phyloP scores from a whole-genome alignment of 2,797 vertebrate species.

The Halcyon chelicuti region DNA sequence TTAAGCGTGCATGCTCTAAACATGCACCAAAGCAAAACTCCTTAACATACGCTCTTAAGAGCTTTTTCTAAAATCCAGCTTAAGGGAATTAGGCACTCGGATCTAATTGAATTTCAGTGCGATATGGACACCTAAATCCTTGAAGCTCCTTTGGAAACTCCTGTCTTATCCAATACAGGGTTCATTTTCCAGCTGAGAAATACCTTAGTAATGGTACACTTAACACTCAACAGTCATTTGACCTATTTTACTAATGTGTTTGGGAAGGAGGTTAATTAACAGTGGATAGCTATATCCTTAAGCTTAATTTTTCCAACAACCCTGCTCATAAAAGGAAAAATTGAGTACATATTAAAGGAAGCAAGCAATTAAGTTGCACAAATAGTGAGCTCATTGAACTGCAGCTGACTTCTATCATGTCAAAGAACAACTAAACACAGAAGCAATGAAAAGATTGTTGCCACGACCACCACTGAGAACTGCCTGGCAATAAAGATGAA shows the following conservation, averaged over 20 bases:
- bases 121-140: slow-evolving; percentile 7
- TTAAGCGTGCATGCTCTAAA: not conserved
- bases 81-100: not conserved
- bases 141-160: slow-evolving; percentile 42
- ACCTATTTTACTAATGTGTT: slow-evolving; percentile 84
- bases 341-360: slow-evolving; percentile 88
- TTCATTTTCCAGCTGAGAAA: slow-evolving; percentile 73
- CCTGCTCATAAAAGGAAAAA: slow-evolving; percentile 88
- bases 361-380: slow-evolving; percentile 91
- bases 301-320: slow-evolving; percentile 84
- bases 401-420: slow-evolving; percentile 90
- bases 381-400: slow-evolving; percentile 84
- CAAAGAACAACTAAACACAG: slow-evolving; percentile 86
- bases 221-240: slow-evolving; percentile 79
- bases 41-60: not conserved
- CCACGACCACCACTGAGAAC: slow-evolving; percentile 91
- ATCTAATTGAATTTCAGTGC: not conserved
- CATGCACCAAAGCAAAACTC: slow-evolving; percentile 13
- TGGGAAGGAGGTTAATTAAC: slow-evolving; percentile 86
- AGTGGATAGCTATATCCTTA: slow-evolving; percentile 81
- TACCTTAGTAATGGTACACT: slow-evolving; percentile 75
- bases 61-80: slow-evolving; percentile 45
- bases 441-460: slow-evolving; percentile 84
- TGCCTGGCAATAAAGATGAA: slow-evolving; percentile 92
- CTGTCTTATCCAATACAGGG: slow-evolving; percentile 30